Percentiles rank a stretch among this genome's conserved stretches.
These are phyloP conservation scores for Hirtodrosophila histrioides DNA, from an alignment of 2,888 invertebrate genomes.

Conservation along the genomic window DNA sequence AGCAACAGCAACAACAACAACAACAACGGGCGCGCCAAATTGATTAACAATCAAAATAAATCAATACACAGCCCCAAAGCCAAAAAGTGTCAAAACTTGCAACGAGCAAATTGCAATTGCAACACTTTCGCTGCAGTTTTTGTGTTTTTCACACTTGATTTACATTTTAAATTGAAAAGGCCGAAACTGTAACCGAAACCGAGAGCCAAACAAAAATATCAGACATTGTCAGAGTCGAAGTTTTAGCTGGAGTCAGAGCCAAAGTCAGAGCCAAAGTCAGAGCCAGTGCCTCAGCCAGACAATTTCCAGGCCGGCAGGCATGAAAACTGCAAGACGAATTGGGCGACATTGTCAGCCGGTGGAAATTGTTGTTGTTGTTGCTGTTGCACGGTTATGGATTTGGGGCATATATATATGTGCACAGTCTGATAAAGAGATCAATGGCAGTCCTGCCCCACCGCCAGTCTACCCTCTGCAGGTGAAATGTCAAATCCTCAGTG, in stretches of 20 bases:
- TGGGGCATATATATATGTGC: conserved; percentile 51
- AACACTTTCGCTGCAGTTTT: conserved; percentile 77
- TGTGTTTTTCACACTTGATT: conserved; percentile 75
- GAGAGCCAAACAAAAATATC: conserved; percentile 17
- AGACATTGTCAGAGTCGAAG: conserved; percentile 1
- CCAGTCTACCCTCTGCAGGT: conserved; percentile 43
- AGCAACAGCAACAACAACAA: background rate
- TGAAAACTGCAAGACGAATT: conserved; percentile 76
- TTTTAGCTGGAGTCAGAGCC: conserved; percentile 3
- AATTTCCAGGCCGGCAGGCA: conserved; percentile 71
- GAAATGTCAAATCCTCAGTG: conserved; percentile 70
- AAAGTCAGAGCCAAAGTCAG: conserved; percentile 6
- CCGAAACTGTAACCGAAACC: conserved; percentile 50
- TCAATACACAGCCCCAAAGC: conserved; percentile 73
- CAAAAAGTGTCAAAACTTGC: conserved; percentile 73
- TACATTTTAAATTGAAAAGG: conserved; percentile 77
- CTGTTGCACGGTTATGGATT: conserved; percentile 48
- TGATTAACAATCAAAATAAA: conserved; percentile 78
- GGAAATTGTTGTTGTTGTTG: conserved; percentile 40
- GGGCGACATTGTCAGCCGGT: conserved; percentile 71
- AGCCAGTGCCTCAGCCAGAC: conserved; percentile 28
- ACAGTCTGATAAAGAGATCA: conserved; percentile 73
- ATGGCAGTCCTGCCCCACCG: conserved; percentile 48
- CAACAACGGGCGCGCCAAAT: conserved; percentile 62
- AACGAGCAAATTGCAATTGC: conserved; percentile 77